phyloP scores from a whole-genome alignment of 2,797 vertebrate species.

The Brachyrhaphis roseni region DNA sequence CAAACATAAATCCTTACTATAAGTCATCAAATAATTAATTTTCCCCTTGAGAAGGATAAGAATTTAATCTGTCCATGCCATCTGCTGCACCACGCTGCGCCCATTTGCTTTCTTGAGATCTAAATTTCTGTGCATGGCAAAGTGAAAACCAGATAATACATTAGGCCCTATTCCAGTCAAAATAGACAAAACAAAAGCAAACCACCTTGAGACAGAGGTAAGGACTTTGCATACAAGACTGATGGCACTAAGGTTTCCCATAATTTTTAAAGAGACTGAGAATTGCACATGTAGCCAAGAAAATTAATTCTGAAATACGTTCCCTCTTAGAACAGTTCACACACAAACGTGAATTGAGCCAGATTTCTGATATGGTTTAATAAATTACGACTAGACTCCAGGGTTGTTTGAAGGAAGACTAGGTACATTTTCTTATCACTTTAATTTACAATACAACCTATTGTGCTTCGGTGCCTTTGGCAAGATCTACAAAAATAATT shows the following conservation, averaged over 20 bases:
- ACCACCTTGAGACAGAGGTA: conserved; percentile 1
- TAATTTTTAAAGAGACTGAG: background rate
- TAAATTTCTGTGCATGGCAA: background rate
- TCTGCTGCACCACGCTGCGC: background rate
- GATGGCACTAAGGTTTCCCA: background rate
- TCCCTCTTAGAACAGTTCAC: background rate
- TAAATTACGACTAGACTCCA: background rate
- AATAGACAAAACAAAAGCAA: background rate
- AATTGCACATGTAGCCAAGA: background rate
- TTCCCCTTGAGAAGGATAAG: background rate
- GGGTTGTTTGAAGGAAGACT: background rate
- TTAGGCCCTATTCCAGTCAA: background rate
- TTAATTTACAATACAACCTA: background rate
- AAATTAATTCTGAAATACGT: background rate
- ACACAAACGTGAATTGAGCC: background rate
- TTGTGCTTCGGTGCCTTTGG: background rate
- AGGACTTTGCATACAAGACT: background rate
- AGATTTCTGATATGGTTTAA: background rate
- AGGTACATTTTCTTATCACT: background rate
- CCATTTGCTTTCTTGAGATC: background rate
- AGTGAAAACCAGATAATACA: background rate
- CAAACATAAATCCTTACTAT: background rate
- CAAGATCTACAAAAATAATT: conserved; percentile 14
- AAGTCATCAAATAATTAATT: background rate
- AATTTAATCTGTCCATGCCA: background rate